Percentiles rank a stretch among this genome's conserved stretches.
These are phyloP conservation scores for Lepas anatifera DNA, from an alignment of 2,888 invertebrate species.

Conservation along the genomic window DNA sequence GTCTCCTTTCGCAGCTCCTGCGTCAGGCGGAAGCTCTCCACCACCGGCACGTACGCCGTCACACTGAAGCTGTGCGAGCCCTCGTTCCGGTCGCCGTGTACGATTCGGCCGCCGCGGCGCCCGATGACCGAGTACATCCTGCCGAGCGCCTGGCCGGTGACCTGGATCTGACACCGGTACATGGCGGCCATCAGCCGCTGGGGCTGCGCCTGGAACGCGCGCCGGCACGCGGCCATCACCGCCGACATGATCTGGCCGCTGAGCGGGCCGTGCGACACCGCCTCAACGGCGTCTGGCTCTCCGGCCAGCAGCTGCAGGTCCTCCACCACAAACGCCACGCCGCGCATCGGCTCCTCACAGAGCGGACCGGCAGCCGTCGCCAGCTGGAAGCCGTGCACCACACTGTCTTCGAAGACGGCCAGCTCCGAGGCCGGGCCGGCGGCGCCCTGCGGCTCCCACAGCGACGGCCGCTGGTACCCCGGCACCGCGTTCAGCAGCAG, in stretches of 20 bases:
- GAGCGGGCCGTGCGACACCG: slow-evolving; percentile 36
- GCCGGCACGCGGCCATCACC: slow-evolving; percentile 42
- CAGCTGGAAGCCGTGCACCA: slow-evolving; percentile 76
- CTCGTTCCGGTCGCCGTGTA: slow-evolving; percentile 79
- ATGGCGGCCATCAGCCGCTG: slow-evolving; percentile 90
- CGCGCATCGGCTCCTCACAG: slow-evolving; percentile 94
- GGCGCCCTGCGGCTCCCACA: slow-evolving; percentile 21
- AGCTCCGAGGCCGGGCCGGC: slow-evolving; percentile 15
- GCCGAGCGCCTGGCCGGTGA: slow-evolving; percentile 44
- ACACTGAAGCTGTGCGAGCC: slow-evolving; percentile 80
- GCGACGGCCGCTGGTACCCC: slow-evolving; percentile 46
- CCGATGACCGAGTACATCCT: slow-evolving; percentile 83
- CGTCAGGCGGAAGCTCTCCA: slow-evolving; percentile 92
- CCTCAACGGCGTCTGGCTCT: slow-evolving; percentile 5
- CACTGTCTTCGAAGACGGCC: slow-evolving; percentile 30
- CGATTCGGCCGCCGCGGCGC: slow-evolving; percentile 71
- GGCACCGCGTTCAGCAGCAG: slow-evolving; percentile 66
- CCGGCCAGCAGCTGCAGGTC: slow-evolving; percentile 49
- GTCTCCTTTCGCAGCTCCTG: slow-evolving; percentile 80
- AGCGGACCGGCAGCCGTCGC: slow-evolving; percentile 80
- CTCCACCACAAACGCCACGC: slow-evolving; percentile 79
- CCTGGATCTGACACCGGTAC: slow-evolving; percentile 72
- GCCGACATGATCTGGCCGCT: slow-evolving; percentile 83
- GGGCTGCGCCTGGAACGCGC: slow-evolving; percentile 52
- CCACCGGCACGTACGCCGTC: slow-evolving; percentile 78